Conservation (phyloP, 1,140 invertebrate genomes). For the Formica selysi region DNA sequence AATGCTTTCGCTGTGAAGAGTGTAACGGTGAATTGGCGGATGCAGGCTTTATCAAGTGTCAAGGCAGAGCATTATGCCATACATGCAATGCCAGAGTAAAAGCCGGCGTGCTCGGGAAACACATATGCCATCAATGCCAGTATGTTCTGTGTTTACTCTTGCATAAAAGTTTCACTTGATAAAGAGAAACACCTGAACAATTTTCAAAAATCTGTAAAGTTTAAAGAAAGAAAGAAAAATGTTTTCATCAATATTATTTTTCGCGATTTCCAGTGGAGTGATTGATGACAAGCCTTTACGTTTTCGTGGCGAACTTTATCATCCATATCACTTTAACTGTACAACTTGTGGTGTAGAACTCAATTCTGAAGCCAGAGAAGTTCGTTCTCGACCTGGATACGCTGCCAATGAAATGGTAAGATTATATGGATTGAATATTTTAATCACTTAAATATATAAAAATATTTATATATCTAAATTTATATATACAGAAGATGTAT, state of each 20-base stretch:
- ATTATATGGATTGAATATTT: conserved; percentile 4
- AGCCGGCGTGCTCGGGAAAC: conserved; percentile 97
- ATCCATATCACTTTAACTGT: conserved; percentile 99
- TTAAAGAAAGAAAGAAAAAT: neutral
- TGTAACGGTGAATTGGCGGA: conserved; percentile 97
- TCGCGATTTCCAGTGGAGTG: conserved; percentile 89
- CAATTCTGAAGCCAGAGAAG: conserved; percentile 97
- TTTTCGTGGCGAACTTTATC: conserved; percentile 98
- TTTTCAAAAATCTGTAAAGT: neutral
- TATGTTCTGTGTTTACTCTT: conserved; percentile 86
- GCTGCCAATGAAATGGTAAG: conserved; percentile 95
- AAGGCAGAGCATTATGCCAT: conserved; percentile 97
- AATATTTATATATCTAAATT: conserved; percentile 20
- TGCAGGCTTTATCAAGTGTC: conserved; percentile 98
- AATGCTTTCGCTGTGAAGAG: conserved; percentile 98
- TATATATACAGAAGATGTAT: no score
- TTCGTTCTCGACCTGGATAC: conserved; percentile 95
- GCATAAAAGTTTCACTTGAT: neutral
- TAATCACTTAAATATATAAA: neutral
- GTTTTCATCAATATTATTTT: neutral
- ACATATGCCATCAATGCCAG: conserved; percentile 99
- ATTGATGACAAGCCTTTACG: conserved; percentile 99
- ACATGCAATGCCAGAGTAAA: conserved; percentile 98
- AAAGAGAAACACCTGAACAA: neutral
- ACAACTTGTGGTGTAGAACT: conserved; percentile 95